Conservation (phyloP, 2,888 invertebrate genomes). For the Hartigia nigra region DNA sequence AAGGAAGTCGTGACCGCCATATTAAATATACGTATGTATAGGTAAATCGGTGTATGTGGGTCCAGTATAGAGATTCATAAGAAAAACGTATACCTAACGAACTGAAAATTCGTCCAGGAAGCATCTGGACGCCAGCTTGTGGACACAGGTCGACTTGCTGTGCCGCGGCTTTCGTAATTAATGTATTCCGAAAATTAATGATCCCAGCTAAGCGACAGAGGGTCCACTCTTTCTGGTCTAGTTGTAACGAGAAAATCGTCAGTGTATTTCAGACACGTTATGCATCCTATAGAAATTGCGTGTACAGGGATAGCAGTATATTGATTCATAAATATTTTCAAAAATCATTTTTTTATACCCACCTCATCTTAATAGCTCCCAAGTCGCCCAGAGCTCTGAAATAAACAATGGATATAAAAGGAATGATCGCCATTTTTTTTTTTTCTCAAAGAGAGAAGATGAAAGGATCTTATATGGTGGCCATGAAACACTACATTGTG, state of each 20-base stretch:
- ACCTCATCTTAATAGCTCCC: not conserved
- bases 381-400: not conserved
- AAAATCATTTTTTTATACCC: not conserved
- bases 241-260: conserved; percentile 23
- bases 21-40: not conserved
- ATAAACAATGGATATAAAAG: not conserved
- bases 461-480: not conserved
- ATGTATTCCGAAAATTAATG: conserved; percentile 62
- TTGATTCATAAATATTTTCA: not conserved
- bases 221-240: conserved; percentile 33
- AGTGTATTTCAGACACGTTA: not conserved
- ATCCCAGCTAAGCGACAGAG: conserved; percentile 31
- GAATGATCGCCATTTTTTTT: not conserved
- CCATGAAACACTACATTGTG: not conserved
- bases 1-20: not conserved
- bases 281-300: not conserved
- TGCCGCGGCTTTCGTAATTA: conserved; percentile 53
- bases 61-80: not conserved
- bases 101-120: conserved; percentile 11
- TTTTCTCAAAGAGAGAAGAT: not conserved
- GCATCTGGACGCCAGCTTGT: conserved; percentile 61
- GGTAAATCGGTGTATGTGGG: not conserved
- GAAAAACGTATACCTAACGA: not conserved
- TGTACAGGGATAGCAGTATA: not conserved
- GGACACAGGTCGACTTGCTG: conserved; percentile 26